Evolutionary conservation across 2,113 vertebrate genomes (phyloP).

Genomic region (Talpa occidentalis): DNA sequence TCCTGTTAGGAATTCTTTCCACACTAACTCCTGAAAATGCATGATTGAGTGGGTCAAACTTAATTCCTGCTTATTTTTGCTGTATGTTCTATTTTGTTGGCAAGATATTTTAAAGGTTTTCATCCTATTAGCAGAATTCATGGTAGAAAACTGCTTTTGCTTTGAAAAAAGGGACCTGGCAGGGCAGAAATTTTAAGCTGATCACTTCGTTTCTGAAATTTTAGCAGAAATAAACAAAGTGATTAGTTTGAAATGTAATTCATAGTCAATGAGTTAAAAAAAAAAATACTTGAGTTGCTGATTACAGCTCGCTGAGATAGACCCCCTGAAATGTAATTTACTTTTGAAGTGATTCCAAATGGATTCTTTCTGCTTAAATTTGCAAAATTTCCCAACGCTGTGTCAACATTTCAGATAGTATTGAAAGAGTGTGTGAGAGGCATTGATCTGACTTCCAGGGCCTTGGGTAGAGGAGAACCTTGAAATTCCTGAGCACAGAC

Average conservation of each 20-base stretch:
- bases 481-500: background rate
- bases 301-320: slow-evolving; percentile 75
- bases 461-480: accelerated
- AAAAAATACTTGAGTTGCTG: slow-evolving; percentile 76
- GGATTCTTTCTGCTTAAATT: slow-evolving; percentile 55
- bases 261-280: slow-evolving; percentile 79
- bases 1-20: background rate
- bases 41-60: background rate
- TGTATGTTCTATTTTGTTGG: slow-evolving; percentile 64
- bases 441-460: background rate
- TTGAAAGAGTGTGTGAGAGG: slow-evolving; percentile 2
- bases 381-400: slow-evolving; percentile 42
- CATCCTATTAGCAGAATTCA: slow-evolving; percentile 51
- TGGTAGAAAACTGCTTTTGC: slow-evolving; percentile 50
- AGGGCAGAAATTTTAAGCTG: slow-evolving; percentile 49
- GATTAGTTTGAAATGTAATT: slow-evolving; percentile 81
- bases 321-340: slow-evolving; percentile 73
- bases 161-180: background rate
- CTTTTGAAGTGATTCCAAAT: slow-evolving; percentile 68
- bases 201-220: slow-evolving; percentile 76
- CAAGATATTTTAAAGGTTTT: slow-evolving; percentile 55
- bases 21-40: slow-evolving; percentile 4
- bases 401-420: slow-evolving; percentile 61
- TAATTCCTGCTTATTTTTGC: slow-evolving; percentile 37
- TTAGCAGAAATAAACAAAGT: slow-evolving; percentile 67